Conservation (phyloP, 1,140 invertebrate genomes). For the Anadara kagoshimensis region DNA sequence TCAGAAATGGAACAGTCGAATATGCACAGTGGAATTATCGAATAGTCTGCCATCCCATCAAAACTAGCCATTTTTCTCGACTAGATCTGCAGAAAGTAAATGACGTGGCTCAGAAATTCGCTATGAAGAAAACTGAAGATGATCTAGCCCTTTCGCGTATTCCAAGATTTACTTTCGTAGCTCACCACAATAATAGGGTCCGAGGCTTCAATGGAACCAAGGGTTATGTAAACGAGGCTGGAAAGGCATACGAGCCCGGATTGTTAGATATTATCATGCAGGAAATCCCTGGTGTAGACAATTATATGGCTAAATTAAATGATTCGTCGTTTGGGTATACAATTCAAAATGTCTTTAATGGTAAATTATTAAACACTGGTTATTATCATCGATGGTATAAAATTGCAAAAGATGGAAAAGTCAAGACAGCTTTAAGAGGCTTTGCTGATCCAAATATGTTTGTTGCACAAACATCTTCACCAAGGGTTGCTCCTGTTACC, state of each 20-base stretch:
- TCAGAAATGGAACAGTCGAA: conserved; percentile 38
- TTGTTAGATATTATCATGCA: conserved; percentile 47
- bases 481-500: conserved; percentile 27
- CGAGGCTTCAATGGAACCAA: conserved; percentile 10
- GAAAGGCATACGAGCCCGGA: conserved; percentile 19
- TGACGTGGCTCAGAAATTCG: conserved; percentile 26
- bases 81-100: conserved; percentile 34
- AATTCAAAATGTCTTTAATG: conserved; percentile 8
- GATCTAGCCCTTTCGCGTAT: conserved; percentile 22
- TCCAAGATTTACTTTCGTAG: conserved; percentile 20
- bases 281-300: conserved; percentile 48
- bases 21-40: conserved; percentile 58
- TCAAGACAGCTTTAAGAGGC: conserved; percentile 35
- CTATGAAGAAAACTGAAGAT: conserved; percentile 21
- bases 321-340: conserved; percentile 33
- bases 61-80: conserved; percentile 29
- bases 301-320: conserved; percentile 30
- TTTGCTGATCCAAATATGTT: conserved; percentile 52
- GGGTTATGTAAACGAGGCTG: conserved; percentile 26
- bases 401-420: conserved; percentile 38
- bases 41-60: conserved; percentile 48
- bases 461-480: conserved; percentile 41
- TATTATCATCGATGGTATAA: conserved; percentile 54
- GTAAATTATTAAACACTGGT: conserved; percentile 20
- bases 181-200: not conserved